A percentile compares a stretch with the other conserved stretches of the same genome.
Evolutionary conservation across 2,888 invertebrate genomes (phyloP).

Genomic region (Drosophila neoperkinsi): DNA sequence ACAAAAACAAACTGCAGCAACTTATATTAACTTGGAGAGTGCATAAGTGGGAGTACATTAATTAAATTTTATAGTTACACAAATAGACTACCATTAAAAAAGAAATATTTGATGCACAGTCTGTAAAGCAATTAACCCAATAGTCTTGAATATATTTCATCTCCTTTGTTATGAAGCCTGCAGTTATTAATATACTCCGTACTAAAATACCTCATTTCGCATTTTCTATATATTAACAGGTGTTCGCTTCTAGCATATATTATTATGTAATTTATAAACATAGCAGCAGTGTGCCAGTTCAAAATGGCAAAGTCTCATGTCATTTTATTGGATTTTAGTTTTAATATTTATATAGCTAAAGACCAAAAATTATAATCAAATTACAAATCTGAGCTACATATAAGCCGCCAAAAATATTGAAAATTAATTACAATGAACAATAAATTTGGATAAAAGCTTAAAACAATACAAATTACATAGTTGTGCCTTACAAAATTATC

Average conservation of each 20-base stretch:
- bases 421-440: slow-evolving; percentile 69
- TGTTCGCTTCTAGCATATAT: neutral
- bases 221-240: neutral
- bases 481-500: slow-evolving; percentile 26
- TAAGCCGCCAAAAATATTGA: slow-evolving; percentile 65
- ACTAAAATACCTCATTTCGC: neutral
- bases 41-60: neutral
- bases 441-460: slow-evolving; percentile 48
- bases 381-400: slow-evolving; percentile 71
- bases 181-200: neutral
- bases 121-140: slow-evolving; percentile 1
- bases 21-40: too few relatives aligned
- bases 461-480: slow-evolving; percentile 43
- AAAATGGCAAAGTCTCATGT: slow-evolving; percentile 8
- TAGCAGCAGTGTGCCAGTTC: neutral
- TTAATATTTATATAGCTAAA: slow-evolving; percentile 9
- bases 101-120: neutral
- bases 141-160: neutral
- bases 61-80: neutral
- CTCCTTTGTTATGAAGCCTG: neutral
- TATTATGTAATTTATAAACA: neutral
- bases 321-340: slow-evolving; percentile 49
- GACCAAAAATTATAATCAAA: slow-evolving; percentile 41
- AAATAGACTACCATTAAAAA: neutral
- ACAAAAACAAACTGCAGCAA: neutral